A percentile compares a stretch with the other conserved stretches of the same genome.
These are phyloP conservation scores for Drepana arcuata DNA, from an alignment of 1,140 invertebrate genomes.

Conservation along the genomic window DNA sequence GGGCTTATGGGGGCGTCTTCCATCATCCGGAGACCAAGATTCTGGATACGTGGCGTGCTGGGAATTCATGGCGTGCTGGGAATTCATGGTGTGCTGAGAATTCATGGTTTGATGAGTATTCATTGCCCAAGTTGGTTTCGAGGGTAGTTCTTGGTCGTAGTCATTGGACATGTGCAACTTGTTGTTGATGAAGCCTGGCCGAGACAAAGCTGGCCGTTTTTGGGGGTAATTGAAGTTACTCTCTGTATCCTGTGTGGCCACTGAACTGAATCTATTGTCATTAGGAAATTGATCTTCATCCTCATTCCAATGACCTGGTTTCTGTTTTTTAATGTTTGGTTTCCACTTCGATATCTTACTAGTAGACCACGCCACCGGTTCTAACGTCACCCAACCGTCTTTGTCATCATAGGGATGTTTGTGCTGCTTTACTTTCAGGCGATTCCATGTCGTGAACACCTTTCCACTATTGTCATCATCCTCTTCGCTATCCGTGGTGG, in stretches of 20 bases:
- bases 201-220: conserved; percentile 36
- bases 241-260: conserved; percentile 33
- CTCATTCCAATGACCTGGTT: conserved; percentile 55
- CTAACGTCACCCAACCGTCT: conserved; percentile 83
- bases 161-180: conserved; percentile 47
- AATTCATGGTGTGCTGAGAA: conserved; percentile 31
- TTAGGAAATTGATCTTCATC: conserved; percentile 45
- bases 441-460: conserved; percentile 67
- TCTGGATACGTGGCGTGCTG: conserved; percentile 33
- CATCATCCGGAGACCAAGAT: conserved; percentile 51
- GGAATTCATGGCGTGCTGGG: conserved; percentile 17
- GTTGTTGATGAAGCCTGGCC: conserved; percentile 52
- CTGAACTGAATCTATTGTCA: conserved; percentile 34
- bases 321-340: conserved; percentile 71
- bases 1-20: conserved; percentile 49
- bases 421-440: conserved; percentile 68
- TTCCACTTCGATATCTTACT: conserved; percentile 88
- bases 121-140: conserved; percentile 44
- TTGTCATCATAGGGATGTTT: conserved; percentile 78
- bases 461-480: conserved; percentile 46
- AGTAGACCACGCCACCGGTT: conserved; percentile 84
- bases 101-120: neutral
- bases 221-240: conserved; percentile 41
- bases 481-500: conserved; percentile 33
- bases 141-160: conserved; percentile 51